phyloP scores from a whole-genome alignment of 2,113 vertebrate species.

The Rattus rattus region DNA sequence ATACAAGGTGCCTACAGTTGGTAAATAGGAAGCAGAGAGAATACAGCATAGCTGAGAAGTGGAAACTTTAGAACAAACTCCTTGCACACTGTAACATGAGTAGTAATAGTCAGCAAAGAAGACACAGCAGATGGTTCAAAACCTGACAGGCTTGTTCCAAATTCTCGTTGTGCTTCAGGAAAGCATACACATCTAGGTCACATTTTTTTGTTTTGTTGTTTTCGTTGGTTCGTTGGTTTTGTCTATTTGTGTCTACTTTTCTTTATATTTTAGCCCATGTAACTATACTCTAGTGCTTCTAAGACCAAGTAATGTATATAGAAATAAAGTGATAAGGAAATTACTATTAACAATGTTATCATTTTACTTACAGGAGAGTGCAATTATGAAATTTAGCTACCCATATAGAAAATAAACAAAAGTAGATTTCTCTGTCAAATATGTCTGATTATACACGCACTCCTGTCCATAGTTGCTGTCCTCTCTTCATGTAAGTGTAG shows the following conservation, averaged over 20 bases:
- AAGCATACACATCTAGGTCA: background rate
- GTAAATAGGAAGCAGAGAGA: background rate
- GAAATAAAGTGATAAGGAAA: background rate
- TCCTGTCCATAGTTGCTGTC: background rate
- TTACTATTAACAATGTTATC: background rate
- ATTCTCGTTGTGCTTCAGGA: background rate
- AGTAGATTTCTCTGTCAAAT: background rate
- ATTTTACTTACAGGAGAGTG: background rate
- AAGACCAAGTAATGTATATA: background rate
- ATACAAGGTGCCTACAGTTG: background rate
- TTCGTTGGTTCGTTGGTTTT: background rate
- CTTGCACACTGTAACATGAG: background rate
- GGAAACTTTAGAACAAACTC: background rate
- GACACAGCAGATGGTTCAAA: background rate
- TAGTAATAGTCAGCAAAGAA: background rate
- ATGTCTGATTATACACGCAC: background rate
- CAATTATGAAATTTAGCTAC: background rate
- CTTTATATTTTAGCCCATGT: background rate
- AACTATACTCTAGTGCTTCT: background rate
- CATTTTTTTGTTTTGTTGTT: background rate
- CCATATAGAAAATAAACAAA: background rate
- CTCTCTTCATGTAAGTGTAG: background rate
- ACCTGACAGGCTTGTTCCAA: background rate
- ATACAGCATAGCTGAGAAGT: background rate
- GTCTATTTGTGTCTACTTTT: background rate